Base-by-base conservation (phyloP, 2,797 vertebrate genomes). In the Hippoglossus hippoglossus region DNA sequence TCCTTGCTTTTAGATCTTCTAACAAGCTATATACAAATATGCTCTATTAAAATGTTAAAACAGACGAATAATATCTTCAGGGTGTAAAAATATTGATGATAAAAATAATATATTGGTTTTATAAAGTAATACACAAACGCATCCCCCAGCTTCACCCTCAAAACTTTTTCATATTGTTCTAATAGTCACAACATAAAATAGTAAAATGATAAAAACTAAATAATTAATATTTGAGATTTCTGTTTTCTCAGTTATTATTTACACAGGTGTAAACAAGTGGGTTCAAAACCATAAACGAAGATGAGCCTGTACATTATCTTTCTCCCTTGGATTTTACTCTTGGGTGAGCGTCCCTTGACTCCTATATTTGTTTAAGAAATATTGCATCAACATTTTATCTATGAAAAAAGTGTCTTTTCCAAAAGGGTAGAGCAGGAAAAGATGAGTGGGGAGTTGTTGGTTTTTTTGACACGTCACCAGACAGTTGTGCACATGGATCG, bases 401-500 rank as follows among this genome's bases (percentile, higher is more conserved):
- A 5, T 36, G 10, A 22, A 52, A 22, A 52, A 22, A 46, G 18
- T 13, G 4, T 54, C 55, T 67, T 34, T 50, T 71, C 39, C 3
- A 0, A 53, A 63, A 11, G 49, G 11, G 7, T 18, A 19, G 10
- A 8, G 0, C 66, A 46, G 47, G 34, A n/a, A 67, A 19, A 6
- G 7, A 1, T 15, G 16, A 16, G 16, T 18, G 3, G 11, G 11
- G 12, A 44, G 44, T 46, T 41, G 28, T 67, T 65, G 7, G 15
- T 55, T 22, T 28, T 50, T 44, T 4, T 31, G 39, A 55, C 36
- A 49, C 11, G 16, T 62, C 71, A 51, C 49, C 39, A 58, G 61
- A 25, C 66, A 46, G 71, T 50, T 60, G 68, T 54, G 24, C 65
- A 75, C 80, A 71, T 55, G 67, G 41, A 51, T 76, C 16, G 11